phyloP scores from a whole-genome alignment of 2,113 vertebrate genomes.

The Rissa tridactyla region DNA sequence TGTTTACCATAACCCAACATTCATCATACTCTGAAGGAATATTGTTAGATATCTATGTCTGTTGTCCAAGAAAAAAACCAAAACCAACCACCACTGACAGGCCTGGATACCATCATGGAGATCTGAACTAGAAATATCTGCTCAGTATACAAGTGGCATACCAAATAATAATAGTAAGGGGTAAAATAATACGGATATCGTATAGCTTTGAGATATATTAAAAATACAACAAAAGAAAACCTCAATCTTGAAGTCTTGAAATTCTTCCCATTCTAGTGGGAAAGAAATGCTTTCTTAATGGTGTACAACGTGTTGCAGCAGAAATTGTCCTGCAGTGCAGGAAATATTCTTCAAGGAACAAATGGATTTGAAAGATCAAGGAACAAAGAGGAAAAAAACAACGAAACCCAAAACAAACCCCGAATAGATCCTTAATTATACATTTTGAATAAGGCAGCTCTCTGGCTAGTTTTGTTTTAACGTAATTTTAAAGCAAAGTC shows the following conservation, averaged over 20 bases:
- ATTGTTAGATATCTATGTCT: background rate
- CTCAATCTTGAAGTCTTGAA: background rate
- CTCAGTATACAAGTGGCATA: background rate
- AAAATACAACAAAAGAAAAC: background rate
- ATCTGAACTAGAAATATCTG: background rate
- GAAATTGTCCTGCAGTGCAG: background rate
- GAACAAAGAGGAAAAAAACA: background rate
- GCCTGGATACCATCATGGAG: background rate
- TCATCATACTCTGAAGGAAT: background rate
- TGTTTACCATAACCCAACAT: background rate
- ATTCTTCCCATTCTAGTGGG: background rate
- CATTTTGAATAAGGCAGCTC: background rate
- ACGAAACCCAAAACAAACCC: background rate
- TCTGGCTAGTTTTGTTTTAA: background rate
- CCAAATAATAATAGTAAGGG: background rate
- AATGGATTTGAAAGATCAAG: background rate
- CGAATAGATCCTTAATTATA: background rate
- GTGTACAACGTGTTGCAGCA: background rate
- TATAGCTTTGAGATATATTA: background rate
- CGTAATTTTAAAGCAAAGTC: background rate
- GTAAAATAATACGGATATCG: background rate
- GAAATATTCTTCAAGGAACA: background rate
- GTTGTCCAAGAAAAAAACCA: background rate
- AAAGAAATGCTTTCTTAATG: background rate
- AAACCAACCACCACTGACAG: background rate